Conservation (phyloP, 2,888 invertebrate species). For the Heliconius ethilla region DNA sequence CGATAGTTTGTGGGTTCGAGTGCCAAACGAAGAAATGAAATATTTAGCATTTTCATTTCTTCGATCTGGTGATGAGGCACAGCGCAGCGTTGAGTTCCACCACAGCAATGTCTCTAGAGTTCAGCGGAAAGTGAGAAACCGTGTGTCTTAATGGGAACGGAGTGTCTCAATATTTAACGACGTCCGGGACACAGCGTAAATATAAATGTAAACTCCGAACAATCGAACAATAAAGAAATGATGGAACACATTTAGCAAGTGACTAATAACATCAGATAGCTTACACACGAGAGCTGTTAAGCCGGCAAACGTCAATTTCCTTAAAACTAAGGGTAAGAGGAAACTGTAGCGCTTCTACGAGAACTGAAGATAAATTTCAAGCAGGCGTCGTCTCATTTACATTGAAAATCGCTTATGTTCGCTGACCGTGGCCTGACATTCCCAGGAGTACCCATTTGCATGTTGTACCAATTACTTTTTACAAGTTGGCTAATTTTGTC, state of each 20-base stretch:
- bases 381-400: conserved; percentile 66
- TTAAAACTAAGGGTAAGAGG: conserved; percentile 28
- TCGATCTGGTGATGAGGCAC: too few species aligned
- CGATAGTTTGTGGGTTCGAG: too few species aligned
- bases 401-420: conserved; percentile 67
- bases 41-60: too few species aligned
- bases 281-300: conserved; percentile 29
- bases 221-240: neutral
- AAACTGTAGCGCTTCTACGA: conserved; percentile 33
- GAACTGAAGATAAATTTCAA: conserved; percentile 59
- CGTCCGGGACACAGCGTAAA: too few species aligned
- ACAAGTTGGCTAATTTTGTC: conserved; percentile 67
- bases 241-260: conserved; percentile 8
- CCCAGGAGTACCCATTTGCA: conserved; percentile 67
- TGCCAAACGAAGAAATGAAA: too few species aligned
- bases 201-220: neutral
- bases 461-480: conserved; percentile 74
- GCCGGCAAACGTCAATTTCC: conserved; percentile 33
- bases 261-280: conserved; percentile 5
- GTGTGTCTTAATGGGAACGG: too few species aligned
- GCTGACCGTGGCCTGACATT: conserved; percentile 57
- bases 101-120: too few species aligned
- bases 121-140: too few species aligned
- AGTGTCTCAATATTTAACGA: too few species aligned
- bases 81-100: too few species aligned